These are phyloP conservation scores for Microchirus variegatus DNA, from an alignment of 2,797 vertebrate species.

Conservation along the genomic window DNA sequence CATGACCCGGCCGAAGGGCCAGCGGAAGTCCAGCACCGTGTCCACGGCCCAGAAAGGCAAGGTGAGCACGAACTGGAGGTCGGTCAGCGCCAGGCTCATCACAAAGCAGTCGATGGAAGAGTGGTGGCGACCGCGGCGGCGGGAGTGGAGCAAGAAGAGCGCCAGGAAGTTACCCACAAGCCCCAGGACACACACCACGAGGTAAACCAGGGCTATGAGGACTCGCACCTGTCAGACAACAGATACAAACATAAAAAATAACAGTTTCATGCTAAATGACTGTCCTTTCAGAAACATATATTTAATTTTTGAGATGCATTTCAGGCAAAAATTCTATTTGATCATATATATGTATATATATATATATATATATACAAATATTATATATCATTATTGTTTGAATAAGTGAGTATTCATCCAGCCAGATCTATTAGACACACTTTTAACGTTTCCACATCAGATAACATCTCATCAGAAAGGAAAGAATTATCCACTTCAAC, in stretches of 20 bases:
- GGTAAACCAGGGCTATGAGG: slow-evolving; percentile 79
- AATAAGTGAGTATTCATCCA: no score
- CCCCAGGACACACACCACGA: slow-evolving; percentile 82
- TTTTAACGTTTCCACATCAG: no score
- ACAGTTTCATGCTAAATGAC: not conserved
- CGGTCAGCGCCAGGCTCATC: slow-evolving; percentile 79
- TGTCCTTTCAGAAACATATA: not conserved
- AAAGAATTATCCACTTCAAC: no score
- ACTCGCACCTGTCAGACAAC: slow-evolving; percentile 71
- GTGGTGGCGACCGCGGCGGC: slow-evolving; percentile 65
- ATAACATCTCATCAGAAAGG: no score
- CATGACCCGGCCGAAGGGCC: slow-evolving; percentile 81
- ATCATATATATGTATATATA: no score
- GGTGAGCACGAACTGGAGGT: slow-evolving; percentile 82
- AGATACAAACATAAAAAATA: not conserved
- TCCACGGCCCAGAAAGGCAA: slow-evolving; percentile 83
- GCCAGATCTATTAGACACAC: no score
- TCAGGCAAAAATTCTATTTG: no score
- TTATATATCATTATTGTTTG: no score
- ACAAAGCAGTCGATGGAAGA: slow-evolving; percentile 80
- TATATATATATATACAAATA: no score
- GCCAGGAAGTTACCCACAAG: slow-evolving; percentile 84
- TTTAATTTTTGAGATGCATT: not conserved
- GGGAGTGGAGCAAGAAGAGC: slow-evolving; percentile 79
- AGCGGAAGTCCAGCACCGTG: slow-evolving; percentile 80